Percentiles rank a stretch among this genome's conserved stretches.
phyloP scores from a whole-genome alignment of 2,888 invertebrate species.

The Pyrochroa serraticornis region DNA sequence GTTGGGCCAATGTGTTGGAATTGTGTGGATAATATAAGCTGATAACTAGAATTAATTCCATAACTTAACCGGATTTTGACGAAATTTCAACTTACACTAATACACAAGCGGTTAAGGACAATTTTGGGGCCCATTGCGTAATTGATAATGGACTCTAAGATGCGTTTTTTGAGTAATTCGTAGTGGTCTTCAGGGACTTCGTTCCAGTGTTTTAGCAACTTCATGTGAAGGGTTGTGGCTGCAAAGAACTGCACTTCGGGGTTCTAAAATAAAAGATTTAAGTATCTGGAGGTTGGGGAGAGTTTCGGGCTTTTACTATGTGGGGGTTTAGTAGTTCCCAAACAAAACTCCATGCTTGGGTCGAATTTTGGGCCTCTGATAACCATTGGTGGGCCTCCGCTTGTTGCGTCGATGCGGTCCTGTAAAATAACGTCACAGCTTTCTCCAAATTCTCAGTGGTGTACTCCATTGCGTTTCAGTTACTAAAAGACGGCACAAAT shows the following conservation, averaged over 20 bases:
- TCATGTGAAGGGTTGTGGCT: conserved; percentile 87
- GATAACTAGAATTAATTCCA: conserved; percentile 70
- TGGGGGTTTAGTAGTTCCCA: conserved; percentile 86
- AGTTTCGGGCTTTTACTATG: conserved; percentile 65
- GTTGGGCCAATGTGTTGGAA: conserved; percentile 64
- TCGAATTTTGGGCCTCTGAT: conserved; percentile 81
- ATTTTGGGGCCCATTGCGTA: conserved; percentile 84
- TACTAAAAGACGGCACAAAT: too few relatives aligned
- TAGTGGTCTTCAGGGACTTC: conserved; percentile 84
- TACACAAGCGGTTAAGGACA: conserved; percentile 84
- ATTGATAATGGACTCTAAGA: conserved; percentile 77
- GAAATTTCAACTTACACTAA: conserved; percentile 71
- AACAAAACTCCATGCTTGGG: conserved; percentile 90
- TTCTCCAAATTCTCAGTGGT: conserved; percentile 70
- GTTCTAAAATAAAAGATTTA: conserved; percentile 62
- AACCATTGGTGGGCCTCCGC: conserved; percentile 86
- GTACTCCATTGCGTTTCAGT: conserved; percentile 62
- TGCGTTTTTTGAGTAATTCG: conserved; percentile 75
- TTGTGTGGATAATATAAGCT: conserved; percentile 77
- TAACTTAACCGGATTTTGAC: not conserved
- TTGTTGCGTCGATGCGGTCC: conserved; percentile 68
- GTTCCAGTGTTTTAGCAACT: conserved; percentile 85
- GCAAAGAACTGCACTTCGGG: conserved; percentile 94
- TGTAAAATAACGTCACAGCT: conserved; percentile 72
- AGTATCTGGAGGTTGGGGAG: not conserved